Conservation (phyloP, 2,888 invertebrate species). For the Ariolimax columbianus region DNA sequence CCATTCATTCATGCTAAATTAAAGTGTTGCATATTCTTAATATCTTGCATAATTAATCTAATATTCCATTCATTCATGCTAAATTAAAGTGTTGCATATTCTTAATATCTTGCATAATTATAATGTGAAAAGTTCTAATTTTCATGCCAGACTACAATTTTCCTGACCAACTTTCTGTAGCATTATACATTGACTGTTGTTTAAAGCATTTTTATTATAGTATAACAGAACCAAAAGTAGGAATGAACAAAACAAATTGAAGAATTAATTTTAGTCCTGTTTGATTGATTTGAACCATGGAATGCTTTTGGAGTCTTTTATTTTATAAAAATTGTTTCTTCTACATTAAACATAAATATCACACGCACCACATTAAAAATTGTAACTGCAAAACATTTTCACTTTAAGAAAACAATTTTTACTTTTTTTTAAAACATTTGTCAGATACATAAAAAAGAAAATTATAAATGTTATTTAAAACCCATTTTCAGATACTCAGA, state of each 20-base stretch:
- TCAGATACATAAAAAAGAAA: too few relatives aligned
- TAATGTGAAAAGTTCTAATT: background rate
- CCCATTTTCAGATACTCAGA: background rate
- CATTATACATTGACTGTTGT: background rate
- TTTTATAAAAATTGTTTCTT: too few relatives aligned
- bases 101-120: slow-evolving; percentile 6
- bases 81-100: background rate
- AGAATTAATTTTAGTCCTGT: background rate
- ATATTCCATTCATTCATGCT: background rate
- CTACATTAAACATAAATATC: too few relatives aligned
- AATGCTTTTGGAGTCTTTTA: too few relatives aligned
- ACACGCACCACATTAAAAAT: too few relatives aligned
- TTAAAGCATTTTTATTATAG: background rate
- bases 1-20: background rate
- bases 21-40: too few relatives aligned
- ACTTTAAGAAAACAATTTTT: background rate
- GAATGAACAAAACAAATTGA: background rate
- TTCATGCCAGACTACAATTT: too few relatives aligned
- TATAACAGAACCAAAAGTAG: background rate
- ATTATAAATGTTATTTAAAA: background rate
- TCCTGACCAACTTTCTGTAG: background rate
- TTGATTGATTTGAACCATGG: too few relatives aligned
- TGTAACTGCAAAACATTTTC: background rate
- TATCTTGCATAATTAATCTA: slow-evolving; percentile 19
- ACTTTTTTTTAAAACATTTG: too few relatives aligned